Base-by-base conservation (phyloP, 1,140 invertebrate species). In the Papilio machaon region DNA sequence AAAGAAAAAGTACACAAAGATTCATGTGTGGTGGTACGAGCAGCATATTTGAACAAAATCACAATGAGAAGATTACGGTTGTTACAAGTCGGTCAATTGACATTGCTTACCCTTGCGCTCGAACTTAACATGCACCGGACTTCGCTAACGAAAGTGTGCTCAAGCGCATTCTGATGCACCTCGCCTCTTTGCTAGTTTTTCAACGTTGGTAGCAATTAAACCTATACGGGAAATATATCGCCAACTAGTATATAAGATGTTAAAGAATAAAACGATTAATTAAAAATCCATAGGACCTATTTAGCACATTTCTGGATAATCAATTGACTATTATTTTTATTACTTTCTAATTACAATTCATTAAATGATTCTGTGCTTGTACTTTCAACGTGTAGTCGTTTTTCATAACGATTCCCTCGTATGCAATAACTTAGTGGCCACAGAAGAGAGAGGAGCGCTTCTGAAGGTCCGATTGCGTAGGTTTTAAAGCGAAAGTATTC, bases 61-160 rank as follows among this genome's bases (percentile, higher is more conserved):
- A n/a, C 58, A 60, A 60, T 60, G 58, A 60, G 58, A 60, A 60
- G 58, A 60, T 60, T 60, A 60, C 58, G 58, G 58, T 60, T 64
- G 60, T 64, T 64, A 64, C 19, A 64, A 64, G 9, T 64, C 60
- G 19, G 60, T 64, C 60, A 64, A 64, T 64, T 23, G 60, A 30
- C 23, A 58, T 58, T 58, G 60, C 11, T 64, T 30, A 30, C 23
- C 19, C 60, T 30, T 64, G 60, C n/a, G 1, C 23, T 9, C 19
- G 60, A 23, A 30, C 60, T 64, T 13, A 23, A 30, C 60, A 64
- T 64, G 23, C 23, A 8, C 8, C 60, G 5, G 60, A 30, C 60
- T 64, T 2, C 15, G 17, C 60, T 15, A 64, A 30, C 60, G 60
- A 64, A 64, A 64, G 60, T 60, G 58, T 60, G 58, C 23, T 6